Evolutionary conservation across 2,113 vertebrate species (phyloP).

Genomic region (Lamprotornis superbus): DNA sequence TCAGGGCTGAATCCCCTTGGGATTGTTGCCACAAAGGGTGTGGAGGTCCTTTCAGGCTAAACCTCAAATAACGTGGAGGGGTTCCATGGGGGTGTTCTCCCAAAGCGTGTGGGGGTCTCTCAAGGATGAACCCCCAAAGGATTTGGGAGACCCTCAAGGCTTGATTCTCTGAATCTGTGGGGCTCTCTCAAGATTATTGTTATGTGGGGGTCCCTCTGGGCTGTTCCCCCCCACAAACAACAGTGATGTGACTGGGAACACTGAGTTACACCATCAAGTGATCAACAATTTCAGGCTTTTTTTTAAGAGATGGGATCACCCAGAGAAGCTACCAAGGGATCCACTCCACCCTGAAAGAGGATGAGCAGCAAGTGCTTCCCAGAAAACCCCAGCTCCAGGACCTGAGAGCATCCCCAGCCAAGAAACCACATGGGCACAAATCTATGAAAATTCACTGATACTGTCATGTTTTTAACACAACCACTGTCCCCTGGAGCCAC

Average conservation of each 20-base stretch:
- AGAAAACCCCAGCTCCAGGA: background rate
- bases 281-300: background rate
- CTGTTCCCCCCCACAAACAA: background rate
- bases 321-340: background rate
- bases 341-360: background rate
- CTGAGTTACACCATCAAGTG: background rate
- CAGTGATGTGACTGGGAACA: background rate
- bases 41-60: background rate
- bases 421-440: background rate
- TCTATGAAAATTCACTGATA: background rate
- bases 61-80: too few species aligned
- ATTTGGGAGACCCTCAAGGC: background rate
- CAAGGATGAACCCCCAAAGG: background rate
- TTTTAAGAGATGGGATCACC: background rate
- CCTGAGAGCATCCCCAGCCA: background rate
- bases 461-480: fast-evolving
- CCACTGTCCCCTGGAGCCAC: background rate
- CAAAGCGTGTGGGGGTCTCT: background rate
- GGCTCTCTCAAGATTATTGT: background rate
- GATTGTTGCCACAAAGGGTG: too few species aligned
- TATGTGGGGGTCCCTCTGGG: background rate
- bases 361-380: background rate
- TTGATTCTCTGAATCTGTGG: background rate
- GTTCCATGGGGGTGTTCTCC: background rate
- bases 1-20: too few species aligned